These are phyloP conservation scores for Lagodon rhomboides DNA, from an alignment of 2,797 vertebrate species.

Conservation along the genomic window DNA sequence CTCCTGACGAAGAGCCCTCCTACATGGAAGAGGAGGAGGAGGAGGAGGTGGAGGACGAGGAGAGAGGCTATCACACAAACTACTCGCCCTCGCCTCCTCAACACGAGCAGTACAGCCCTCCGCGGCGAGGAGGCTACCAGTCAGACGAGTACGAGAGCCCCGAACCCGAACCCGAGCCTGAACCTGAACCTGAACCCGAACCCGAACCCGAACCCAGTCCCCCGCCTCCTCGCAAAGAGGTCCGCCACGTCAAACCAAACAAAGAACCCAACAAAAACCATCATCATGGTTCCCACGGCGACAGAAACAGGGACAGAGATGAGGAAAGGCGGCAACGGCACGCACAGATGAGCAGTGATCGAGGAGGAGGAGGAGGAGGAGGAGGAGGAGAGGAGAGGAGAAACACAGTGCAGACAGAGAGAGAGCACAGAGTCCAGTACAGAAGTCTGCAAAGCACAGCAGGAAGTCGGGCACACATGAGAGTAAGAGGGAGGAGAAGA, in stretches of 20 bases:
- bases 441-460: conserved; percentile 81
- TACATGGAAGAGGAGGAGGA: conserved; percentile 71
- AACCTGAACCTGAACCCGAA: conserved; percentile 31
- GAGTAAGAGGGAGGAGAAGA: conserved; percentile 76
- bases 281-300: conserved; percentile 66
- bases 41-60: conserved; percentile 82
- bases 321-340: conserved; percentile 78
- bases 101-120: conserved; percentile 78
- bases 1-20: conserved; percentile 79
- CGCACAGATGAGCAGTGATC: conserved; percentile 56
- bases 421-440: conserved; percentile 75
- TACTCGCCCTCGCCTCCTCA: conserved; percentile 83
- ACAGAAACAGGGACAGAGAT: conserved; percentile 67
- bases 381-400: conserved; percentile 52
- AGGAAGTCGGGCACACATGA: conserved; percentile 75
- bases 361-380: conserved; percentile 37
- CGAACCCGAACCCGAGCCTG: conserved; percentile 56
- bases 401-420: conserved; percentile 72
- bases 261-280: conserved; percentile 78
- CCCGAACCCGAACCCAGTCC: conserved; percentile 64
- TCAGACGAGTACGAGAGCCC: conserved; percentile 86
- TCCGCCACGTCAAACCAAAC: conserved; percentile 74
- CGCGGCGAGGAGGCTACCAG: conserved; percentile 74
- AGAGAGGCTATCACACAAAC: conserved; percentile 75
- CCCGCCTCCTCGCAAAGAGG: conserved; percentile 76